Evolutionary conservation across 2,113 vertebrate species (phyloP), one percentile per base, ranked within the genome.

Genomic region (Monarcha castaneiventris): DNA sequence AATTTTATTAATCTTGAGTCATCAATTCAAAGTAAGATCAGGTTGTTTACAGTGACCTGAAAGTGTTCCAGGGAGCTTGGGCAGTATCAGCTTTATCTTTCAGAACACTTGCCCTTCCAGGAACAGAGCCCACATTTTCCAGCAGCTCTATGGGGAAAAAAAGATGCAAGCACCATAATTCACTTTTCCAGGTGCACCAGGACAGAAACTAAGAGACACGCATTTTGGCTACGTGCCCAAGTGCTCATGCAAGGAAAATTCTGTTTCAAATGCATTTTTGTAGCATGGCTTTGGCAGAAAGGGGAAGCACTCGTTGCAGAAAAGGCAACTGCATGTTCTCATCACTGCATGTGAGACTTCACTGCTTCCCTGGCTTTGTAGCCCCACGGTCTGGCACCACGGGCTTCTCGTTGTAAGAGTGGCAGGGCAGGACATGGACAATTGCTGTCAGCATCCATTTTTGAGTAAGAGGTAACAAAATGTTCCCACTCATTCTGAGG

Each of bases 301-400:
- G 30, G 39, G 20, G 18, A 66, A 54, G 49, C 8, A 4, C 14
- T 67, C 3, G 0, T 1, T 59, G 51, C 4, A 81, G 55, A 58
- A 49, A 59, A 71, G 9, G 6, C 13, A 63, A 30, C n/a, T n/a
- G n/a, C n/a, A n/a, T n/a, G 18, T 89, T 48, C 30, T 44, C 32
- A 1, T 55, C 39, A 18, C 33, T 32, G 2, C 6, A 5, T 9
- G 33, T 44, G 46, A 58, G 44, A 10, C 5, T 12, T 44, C 3
- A 6, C 41, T 20, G 21, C 32, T 68, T 52, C 49, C 46, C 32
- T 52, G 29, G 33, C 29, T 76, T 64, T 63, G 39, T 49, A 54
- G 44, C 62, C 52, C n/a, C 14, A 0, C 7, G 52, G 13, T 21
- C 48, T 62, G 43, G 48, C 23, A 39, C 35, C 13, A 3, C 0